These are phyloP conservation scores for Drosophila acutilabella DNA, from an alignment of 2,888 invertebrate species.

Conservation along the genomic window DNA sequence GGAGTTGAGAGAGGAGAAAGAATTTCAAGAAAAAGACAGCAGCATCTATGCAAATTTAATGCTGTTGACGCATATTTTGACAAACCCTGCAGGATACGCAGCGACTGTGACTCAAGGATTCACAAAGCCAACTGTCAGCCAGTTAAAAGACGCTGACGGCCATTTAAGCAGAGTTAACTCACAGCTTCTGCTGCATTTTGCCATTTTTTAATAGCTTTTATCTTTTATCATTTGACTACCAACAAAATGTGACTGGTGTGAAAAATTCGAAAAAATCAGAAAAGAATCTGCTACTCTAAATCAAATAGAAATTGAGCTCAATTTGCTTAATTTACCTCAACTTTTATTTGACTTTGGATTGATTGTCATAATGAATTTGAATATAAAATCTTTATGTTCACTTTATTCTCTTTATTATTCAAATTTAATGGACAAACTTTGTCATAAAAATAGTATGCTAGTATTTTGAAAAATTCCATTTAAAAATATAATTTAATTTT, in stretches of 20 bases:
- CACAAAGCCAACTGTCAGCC: slow-evolving; percentile 47
- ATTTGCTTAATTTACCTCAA: slow-evolving; percentile 6
- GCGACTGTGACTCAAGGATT: slow-evolving; percentile 16
- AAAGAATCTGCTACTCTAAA: not conserved
- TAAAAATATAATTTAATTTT: slow-evolving; percentile 42
- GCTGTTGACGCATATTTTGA: slow-evolving; percentile 70
- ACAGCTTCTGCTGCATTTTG: slow-evolving; percentile 13
- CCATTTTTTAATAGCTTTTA: slow-evolving; percentile 27
- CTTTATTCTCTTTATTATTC: not conserved
- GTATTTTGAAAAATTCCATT: slow-evolving; percentile 11
- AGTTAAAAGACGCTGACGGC: slow-evolving; percentile 34
- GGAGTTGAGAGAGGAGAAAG: not conserved
- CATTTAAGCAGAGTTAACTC: slow-evolving; percentile 28
- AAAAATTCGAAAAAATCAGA: slow-evolving; percentile 19
- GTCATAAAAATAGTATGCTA: not conserved
- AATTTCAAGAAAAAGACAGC: slow-evolving; percentile 9
- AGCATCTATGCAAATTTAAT: slow-evolving; percentile 59
- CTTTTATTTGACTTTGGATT: not conserved
- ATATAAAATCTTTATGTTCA: slow-evolving; percentile 3
- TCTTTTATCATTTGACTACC: slow-evolving; percentile 17
- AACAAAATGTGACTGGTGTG: slow-evolving; percentile 12
- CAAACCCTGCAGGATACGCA: slow-evolving; percentile 25
- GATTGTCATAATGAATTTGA: slow-evolving; percentile 1
- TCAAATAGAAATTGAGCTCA: slow-evolving; percentile 3
- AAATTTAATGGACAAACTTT: no score